These are phyloP conservation scores for Streblospio benedicti DNA, from an alignment of 1,140 invertebrate species.

Conservation along the genomic window DNA sequence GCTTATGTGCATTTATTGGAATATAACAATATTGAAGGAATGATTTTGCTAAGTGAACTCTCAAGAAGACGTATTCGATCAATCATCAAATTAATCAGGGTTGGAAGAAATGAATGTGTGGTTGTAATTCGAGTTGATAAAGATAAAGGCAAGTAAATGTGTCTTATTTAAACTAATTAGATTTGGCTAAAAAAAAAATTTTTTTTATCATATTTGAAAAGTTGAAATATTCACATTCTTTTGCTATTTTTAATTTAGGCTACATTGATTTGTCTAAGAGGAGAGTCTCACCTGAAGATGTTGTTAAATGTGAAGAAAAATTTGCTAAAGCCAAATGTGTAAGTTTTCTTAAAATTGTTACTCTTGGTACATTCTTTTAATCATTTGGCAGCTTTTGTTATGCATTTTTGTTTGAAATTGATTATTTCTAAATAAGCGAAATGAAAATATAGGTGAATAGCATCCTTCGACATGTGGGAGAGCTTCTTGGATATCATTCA, in stretches of 20 bases:
- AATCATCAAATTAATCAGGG: constrained; percentile 97
- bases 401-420: too few relatives aligned
- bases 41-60: constrained; percentile 74
- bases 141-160: constrained; percentile 73
- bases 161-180: neutral
- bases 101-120: constrained; percentile 96
- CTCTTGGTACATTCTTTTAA: too few relatives aligned
- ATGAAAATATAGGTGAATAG: constrained; percentile 84
- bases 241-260: constrained; percentile 53
- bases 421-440: too few relatives aligned
- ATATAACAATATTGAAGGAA: constrained; percentile 97
- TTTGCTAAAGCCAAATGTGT: constrained; percentile 98
- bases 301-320: constrained; percentile 94
- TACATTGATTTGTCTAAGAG: constrained; percentile 99
- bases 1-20: constrained; percentile 96
- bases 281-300: constrained; percentile 94
- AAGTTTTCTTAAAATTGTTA: constrained; percentile 27
- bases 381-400: too few relatives aligned
- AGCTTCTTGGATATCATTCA: constrained; percentile 79
- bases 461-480: constrained; percentile 92
- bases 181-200: neutral
- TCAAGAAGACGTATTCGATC: constrained; percentile 96
- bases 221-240: constrained; percentile 5
- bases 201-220: neutral
- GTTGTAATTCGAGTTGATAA: constrained; percentile 99